phyloP scores from a whole-genome alignment of 2,888 invertebrate species.

The Heliconius sara region DNA sequence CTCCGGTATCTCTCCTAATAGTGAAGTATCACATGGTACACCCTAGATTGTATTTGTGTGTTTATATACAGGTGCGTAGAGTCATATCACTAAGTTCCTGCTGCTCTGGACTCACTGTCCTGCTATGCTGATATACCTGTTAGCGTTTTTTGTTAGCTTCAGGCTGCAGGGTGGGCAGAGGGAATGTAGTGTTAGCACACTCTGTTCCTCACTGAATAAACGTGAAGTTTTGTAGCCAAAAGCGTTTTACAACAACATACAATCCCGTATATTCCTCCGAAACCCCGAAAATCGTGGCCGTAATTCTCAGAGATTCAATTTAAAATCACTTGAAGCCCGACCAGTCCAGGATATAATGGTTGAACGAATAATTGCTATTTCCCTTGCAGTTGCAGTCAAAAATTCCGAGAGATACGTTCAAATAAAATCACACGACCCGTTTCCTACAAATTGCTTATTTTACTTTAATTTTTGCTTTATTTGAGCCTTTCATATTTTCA shows the following conservation, averaged over 20 bases:
- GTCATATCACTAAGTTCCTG: too few relatives aligned
- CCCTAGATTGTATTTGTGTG: too few relatives aligned
- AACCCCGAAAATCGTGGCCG: slow-evolving; percentile 65
- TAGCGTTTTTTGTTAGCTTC: too few relatives aligned
- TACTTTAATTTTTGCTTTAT: slow-evolving; percentile 30
- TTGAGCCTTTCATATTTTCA: not conserved
- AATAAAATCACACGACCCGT: slow-evolving; percentile 39
- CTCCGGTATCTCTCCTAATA: too few relatives aligned
- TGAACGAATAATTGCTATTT: slow-evolving; percentile 70
- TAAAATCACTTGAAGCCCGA: slow-evolving; percentile 66
- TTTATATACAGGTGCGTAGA: too few relatives aligned
- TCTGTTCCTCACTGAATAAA: too few relatives aligned
- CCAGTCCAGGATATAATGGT: slow-evolving; percentile 60
- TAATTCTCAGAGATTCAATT: slow-evolving; percentile 72
- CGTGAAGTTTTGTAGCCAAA: not conserved
- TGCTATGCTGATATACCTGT: too few relatives aligned
- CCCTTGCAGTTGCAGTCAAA: slow-evolving; percentile 67
- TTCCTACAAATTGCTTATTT: slow-evolving; percentile 39
- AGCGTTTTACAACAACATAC: not conserved
- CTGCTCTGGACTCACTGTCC: too few relatives aligned
- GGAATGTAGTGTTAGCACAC: too few relatives aligned
- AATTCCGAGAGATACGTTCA: slow-evolving; percentile 52
- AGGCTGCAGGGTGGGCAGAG: too few relatives aligned
- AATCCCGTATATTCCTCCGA: slow-evolving; percentile 38
- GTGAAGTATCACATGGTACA: too few relatives aligned